Evolutionary conservation across 2,888 invertebrate species (phyloP).

Genomic region (Neoascia interrupta): DNA sequence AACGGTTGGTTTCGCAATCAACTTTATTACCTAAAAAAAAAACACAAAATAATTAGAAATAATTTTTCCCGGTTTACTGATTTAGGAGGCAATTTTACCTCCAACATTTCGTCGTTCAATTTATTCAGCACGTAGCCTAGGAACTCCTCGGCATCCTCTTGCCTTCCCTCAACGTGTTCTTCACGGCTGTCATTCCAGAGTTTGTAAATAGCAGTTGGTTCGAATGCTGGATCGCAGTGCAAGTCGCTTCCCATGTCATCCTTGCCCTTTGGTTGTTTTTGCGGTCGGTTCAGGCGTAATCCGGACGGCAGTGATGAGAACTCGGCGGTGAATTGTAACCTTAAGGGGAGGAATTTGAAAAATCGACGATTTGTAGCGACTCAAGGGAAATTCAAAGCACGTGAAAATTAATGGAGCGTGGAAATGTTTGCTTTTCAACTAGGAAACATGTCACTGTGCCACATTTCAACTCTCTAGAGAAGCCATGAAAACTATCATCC

Average conservation of each 20-base stretch:
- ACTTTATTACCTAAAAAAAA: conserved; percentile 81
- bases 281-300: conserved; percentile 80
- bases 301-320: conserved; percentile 85
- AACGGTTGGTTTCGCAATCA: conserved; percentile 81
- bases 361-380: neutral
- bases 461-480: conserved; percentile 27
- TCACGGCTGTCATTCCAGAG: conserved; percentile 89
- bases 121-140: conserved; percentile 95
- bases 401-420: neutral
- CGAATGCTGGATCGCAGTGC: conserved; percentile 89
- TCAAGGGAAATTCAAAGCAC: neutral
- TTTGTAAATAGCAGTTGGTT: conserved; percentile 92
- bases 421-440: conserved; percentile 65
- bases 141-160: conserved; percentile 99
- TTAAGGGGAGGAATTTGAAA: conserved; percentile 5
- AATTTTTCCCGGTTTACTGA: neutral
- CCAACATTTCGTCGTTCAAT: conserved; percentile 97
- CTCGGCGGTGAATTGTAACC: conserved; percentile 81
- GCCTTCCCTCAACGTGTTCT: conserved; percentile 89
- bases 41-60: neutral
- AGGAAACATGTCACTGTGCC: conserved; percentile 21
- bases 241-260: conserved; percentile 82
- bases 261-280: conserved; percentile 77
- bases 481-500: conserved; percentile 30
- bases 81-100: conserved; percentile 81